Evolutionary conservation across 2,797 vertebrate genomes (phyloP).

Genomic region (Syngnathus rostellatus): DNA sequence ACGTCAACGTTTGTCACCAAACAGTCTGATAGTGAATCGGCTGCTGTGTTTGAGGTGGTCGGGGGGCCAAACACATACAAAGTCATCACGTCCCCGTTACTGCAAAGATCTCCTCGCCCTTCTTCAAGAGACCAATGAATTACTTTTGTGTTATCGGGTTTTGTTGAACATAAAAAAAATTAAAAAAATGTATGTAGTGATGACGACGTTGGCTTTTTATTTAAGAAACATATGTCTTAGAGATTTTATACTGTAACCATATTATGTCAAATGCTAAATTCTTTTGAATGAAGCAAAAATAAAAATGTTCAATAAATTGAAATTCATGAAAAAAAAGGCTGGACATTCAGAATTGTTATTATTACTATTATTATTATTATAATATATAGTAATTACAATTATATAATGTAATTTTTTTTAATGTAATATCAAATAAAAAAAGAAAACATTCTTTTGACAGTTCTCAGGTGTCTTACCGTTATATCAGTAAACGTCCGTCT

Average conservation of each 20-base stretch:
- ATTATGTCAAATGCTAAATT: constrained; percentile 33
- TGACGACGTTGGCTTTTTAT: constrained; percentile 38
- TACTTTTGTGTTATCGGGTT: constrained; percentile 42
- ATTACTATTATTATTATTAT: neutral
- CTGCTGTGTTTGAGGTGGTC: constrained; percentile 60
- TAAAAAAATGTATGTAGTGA: constrained; percentile 14
- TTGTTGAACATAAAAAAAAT: constrained; percentile 27
- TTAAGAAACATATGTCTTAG: constrained; percentile 32
- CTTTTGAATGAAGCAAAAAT: constrained; percentile 42
- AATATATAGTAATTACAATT: too few relatives aligned
- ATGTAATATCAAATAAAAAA: too few relatives aligned
- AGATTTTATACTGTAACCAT: constrained; percentile 59
- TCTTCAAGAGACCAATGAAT: constrained; percentile 28
- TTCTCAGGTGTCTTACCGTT: too few relatives aligned
- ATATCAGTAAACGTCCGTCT: too few relatives aligned
- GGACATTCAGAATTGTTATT: neutral
- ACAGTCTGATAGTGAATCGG: constrained; percentile 68
- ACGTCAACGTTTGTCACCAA: constrained; percentile 78
- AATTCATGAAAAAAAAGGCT: neutral
- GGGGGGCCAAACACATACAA: constrained; percentile 63
- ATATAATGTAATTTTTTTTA: too few relatives aligned
- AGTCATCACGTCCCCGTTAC: constrained; percentile 65
- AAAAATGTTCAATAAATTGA: constrained; percentile 51
- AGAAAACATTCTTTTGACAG: too few relatives aligned
- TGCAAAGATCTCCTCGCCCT: constrained; percentile 52